Percentiles rank a stretch among this genome's conserved stretches.
Conservation (phyloP, 2,113 vertebrate genomes). For the Leucosticte australis region DNA sequence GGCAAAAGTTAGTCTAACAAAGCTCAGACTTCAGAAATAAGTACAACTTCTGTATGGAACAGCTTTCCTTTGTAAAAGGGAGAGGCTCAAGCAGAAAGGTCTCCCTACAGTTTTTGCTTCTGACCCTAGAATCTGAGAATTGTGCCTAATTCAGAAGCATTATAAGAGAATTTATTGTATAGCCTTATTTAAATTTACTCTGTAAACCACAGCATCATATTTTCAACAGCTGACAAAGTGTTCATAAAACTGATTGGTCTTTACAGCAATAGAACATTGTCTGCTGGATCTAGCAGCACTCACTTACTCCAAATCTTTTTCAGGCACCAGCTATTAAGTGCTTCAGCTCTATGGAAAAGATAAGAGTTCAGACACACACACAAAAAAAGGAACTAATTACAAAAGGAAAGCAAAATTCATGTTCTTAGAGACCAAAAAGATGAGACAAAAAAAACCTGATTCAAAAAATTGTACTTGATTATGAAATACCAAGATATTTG, state of each 20-base stretch:
- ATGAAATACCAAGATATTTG: not conserved
- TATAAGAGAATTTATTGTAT: not conserved
- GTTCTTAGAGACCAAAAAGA: not conserved
- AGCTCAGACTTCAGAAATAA: not conserved
- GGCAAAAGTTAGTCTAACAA: not conserved
- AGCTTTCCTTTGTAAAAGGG: not conserved
- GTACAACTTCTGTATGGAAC: accelerated
- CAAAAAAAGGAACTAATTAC: not conserved
- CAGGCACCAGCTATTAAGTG: not conserved
- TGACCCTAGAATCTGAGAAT: not conserved
- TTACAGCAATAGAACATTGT: not conserved
- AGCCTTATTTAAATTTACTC: not conserved
- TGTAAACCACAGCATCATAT: not conserved
- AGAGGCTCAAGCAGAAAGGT: not conserved
- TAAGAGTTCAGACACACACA: not conserved
- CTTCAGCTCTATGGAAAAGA: not conserved
- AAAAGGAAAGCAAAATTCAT: not conserved
- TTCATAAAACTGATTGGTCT: not conserved
- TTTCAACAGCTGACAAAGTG: not conserved
- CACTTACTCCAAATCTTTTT: not conserved
- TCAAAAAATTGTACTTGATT: not conserved
- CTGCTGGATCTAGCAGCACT: not conserved
- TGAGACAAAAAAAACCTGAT: not conserved
- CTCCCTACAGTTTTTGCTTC: not conserved
- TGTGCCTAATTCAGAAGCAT: not conserved